Evolutionary conservation across 2,113 vertebrate genomes (phyloP).

Genomic region (Xiphophorus maculatus): DNA sequence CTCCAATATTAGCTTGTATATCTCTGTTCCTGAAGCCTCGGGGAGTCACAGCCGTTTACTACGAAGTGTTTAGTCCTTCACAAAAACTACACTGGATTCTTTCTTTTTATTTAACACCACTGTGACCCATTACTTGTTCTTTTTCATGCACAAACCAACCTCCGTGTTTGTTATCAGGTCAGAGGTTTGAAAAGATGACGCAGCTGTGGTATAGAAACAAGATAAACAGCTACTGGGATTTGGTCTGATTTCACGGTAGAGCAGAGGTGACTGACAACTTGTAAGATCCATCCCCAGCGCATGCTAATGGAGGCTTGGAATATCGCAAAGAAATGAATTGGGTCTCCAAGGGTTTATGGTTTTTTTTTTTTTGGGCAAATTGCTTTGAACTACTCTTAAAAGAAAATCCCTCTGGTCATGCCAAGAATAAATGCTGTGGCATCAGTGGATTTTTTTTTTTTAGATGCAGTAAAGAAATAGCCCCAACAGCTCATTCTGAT

Average conservation of each 20-base stretch:
- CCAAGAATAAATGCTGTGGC: conserved; percentile 54
- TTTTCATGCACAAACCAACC: conserved; percentile 13
- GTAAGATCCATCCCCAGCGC: conserved; percentile 38
- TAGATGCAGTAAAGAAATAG: conserved; percentile 22
- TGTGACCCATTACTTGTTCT: conserved; percentile 24
- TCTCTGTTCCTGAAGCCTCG: conserved; percentile 24
- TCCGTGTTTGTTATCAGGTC: conserved; percentile 38
- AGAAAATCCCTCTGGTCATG: conserved; percentile 59
- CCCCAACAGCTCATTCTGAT: conserved; percentile 37
- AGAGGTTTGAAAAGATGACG: conserved; percentile 19
- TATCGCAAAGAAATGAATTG: conserved; percentile 50
- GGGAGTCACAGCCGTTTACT: conserved; percentile 37
- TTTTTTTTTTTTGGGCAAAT: conserved; percentile 26
- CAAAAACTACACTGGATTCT: conserved; percentile 47
- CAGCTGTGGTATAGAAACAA: conserved; percentile 13
- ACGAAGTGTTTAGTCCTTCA: conserved; percentile 45
- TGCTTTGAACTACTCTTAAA: conserved; percentile 63
- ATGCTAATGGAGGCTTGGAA: conserved; percentile 58
- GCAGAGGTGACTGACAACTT: conserved; percentile 66
- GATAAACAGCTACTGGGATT: conserved; percentile 51
- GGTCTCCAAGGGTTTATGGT: conserved; percentile 48
- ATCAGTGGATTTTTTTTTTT: conserved; percentile 37
- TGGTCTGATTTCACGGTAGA: conserved; percentile 60
- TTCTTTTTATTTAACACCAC: conserved; percentile 32
- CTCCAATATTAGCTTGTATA: conserved; percentile 51